Percentiles rank a stretch among this genome's conserved stretches.
Conservation (phyloP, 2,113 vertebrate species). For the Paracanthobrama guichenoti region DNA sequence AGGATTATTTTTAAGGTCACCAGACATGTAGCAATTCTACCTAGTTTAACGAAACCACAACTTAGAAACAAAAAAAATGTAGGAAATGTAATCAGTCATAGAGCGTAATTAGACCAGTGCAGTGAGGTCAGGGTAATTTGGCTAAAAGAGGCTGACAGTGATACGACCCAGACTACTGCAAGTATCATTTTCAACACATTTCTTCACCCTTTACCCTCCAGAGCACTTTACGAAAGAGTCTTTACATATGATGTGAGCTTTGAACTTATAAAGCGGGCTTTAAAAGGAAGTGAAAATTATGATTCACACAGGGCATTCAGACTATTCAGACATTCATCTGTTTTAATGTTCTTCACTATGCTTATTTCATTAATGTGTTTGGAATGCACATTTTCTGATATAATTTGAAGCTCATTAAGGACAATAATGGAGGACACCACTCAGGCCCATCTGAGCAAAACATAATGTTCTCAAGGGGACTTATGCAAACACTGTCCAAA, state of each 20-base stretch:
- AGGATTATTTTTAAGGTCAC: neutral
- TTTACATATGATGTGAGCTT: conserved; percentile 27
- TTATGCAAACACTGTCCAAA: neutral
- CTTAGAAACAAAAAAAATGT: conserved; percentile 32
- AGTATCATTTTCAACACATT: conserved; percentile 38
- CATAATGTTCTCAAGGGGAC: conserved; percentile 1
- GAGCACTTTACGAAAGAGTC: conserved; percentile 11
- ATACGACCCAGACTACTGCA: conserved; percentile 50
- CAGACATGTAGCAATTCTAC: conserved; percentile 24
- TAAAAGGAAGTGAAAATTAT: conserved; percentile 43
- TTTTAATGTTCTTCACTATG: neutral
- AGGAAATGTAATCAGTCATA: conserved; percentile 46
- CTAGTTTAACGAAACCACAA: conserved; percentile 3
- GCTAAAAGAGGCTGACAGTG: conserved; percentile 45
- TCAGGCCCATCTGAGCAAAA: conserved; percentile 1
- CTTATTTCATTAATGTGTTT: neutral
- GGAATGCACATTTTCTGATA: neutral
- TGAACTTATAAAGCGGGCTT: conserved; percentile 18
- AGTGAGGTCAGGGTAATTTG: conserved; percentile 52
- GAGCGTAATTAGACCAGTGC: conserved; percentile 38
- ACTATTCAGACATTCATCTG: neutral
- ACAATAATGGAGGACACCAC: neutral
- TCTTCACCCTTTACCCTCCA: conserved; percentile 33
- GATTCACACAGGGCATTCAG: neutral
- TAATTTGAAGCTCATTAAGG: neutral